Conservation (phyloP, 2,888 invertebrate species). For the Nemoura dubitans region DNA sequence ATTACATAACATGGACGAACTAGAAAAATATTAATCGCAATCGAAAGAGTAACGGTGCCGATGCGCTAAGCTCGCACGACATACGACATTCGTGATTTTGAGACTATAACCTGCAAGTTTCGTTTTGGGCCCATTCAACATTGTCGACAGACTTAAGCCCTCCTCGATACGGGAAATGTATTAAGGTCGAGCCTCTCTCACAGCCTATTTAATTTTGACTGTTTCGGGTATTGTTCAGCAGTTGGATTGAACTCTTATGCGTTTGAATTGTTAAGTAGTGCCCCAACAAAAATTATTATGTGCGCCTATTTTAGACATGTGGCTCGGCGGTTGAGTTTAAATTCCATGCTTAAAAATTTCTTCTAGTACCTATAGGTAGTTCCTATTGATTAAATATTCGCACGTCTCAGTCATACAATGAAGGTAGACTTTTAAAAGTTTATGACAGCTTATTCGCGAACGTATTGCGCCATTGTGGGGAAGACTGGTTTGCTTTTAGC, state of each 20-base stretch:
- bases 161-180: neutral
- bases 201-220: conserved; percentile 8
- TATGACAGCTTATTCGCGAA: too few relatives aligned
- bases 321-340: neutral
- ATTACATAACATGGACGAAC: conserved; percentile 1
- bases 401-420: too few relatives aligned
- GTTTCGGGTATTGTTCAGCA: neutral
- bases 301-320: neutral
- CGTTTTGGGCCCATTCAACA: neutral
- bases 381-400: neutral
- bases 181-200: conserved; percentile 31
- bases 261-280: neutral
- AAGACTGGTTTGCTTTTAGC: neutral
- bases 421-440: too few relatives aligned
- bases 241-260: neutral
- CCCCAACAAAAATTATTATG: neutral
- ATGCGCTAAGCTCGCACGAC: too few relatives aligned
- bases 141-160: neutral
- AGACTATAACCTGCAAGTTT: neutral
- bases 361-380: neutral
- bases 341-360: neutral
- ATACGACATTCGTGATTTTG: too few relatives aligned
- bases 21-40: conserved; percentile 27
- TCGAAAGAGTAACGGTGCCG: neutral
- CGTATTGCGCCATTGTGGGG: neutral